Evolutionary conservation across 2,797 vertebrate genomes (phyloP), one percentile per base, ranked within the genome.

Genomic region (Apodemus agrarius): DNA sequence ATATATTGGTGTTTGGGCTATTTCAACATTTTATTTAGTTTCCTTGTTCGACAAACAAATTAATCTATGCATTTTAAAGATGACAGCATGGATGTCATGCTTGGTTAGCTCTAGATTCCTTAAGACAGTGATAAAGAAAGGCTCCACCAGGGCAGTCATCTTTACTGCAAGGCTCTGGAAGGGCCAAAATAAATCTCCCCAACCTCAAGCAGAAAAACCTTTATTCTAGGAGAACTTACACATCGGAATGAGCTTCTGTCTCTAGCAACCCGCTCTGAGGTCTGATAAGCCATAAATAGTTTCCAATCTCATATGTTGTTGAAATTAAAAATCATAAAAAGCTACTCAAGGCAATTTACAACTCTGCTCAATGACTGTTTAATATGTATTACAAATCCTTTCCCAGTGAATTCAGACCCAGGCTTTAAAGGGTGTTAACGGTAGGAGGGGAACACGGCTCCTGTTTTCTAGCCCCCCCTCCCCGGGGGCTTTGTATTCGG

Each of bases 201-300:
- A 72, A 78, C 52, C 85, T 92, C 97, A 97, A 95, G 96, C 98
- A 98, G 95, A 86, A 97, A 97, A 97, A 97, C n/a, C 9, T 98
- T 98, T 98, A 97, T 98, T 98, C 98, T 91, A 89, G 61, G 94
- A 97, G 80, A 98, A 83, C 98, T 97, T 97, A 97, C 86, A 98
- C 97, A 96, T 97, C 34, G 93, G 98, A 98, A 98, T 98, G 98
- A 98, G 92, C 93, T 97, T 97, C 61, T 96, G 96, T 91, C 97
- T 98, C 81, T 83, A 98, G 95, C 98, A 98, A 98, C 97, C 96
- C 98, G 97, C 95, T 87, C 74, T 75, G 1, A 16, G 95, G 97
- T 98, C 94, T 98, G 98, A 98, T 97, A 98, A 98, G 97, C 88
- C 97, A 96, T 97, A 98, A 97, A 97, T 97, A 98, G 98, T 98